Evolutionary conservation across 2,888 invertebrate genomes (phyloP), one percentile per base, ranked within the genome.

Genomic region (Tinea pellionella): DNA sequence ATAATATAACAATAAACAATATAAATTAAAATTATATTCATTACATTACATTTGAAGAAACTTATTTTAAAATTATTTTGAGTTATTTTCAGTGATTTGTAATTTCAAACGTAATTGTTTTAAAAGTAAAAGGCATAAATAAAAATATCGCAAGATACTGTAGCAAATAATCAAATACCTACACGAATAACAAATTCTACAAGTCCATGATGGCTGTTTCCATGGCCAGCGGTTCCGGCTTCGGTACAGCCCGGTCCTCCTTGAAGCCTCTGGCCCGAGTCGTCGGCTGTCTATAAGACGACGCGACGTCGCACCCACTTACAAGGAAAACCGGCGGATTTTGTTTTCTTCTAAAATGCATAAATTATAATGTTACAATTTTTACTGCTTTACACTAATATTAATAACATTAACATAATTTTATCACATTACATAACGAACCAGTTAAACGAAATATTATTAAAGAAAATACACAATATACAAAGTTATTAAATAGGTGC

Each of bases 171-270:
- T 55, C 55, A 55, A 55, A 55, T 19, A 24, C 7, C 4, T 19
- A 24, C 30, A 58, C 37, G 32, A 58, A 58, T 32, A 8, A 13
- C 37, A 16, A 58, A 58, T 37, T 58, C 37, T 58, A 58, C 58
- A 15, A 58, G 32, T 58, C 29, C 24, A 16, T 11, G 59, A 41
- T 41, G 68, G 74, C 69, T 70, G 69, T 73, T 73, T 75, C 74
- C 77, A 75, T 69, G 72, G 70, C 70, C 69, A 60, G 69, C 71
- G 71, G 81, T 85, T 85, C 84, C 85, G 85, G 85, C 80, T 82
- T 72, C 74, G 74, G 73, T 83, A 84, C 78, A 75, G 77, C 65
- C 85, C 75, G 76, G 85, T 85, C 84, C 80, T 79, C 85, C 85
- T 85, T 85, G 85, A 59, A 42, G 41, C 70, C 69, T 37, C 37